A percentile compares a stretch with the other conserved stretches of the same genome.
Evolutionary conservation across 2,113 vertebrate genomes (phyloP).

Genomic region (Nesogale talazaci): DNA sequence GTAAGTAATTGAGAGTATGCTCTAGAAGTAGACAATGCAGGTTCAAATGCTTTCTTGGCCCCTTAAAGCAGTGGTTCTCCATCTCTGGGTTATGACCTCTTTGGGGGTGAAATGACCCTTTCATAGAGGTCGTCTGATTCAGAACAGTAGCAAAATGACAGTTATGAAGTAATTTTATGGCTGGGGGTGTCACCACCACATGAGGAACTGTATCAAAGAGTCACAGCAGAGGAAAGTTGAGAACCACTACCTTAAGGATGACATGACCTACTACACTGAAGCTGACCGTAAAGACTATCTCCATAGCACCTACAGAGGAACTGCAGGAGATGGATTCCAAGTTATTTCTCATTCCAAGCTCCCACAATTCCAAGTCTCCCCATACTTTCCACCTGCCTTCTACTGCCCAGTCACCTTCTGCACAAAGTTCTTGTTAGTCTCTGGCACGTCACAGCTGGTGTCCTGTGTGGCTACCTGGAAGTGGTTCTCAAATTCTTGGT

Average conservation of each 20-base stretch:
- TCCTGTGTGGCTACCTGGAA: no score
- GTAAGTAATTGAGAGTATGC: neutral
- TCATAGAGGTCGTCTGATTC: no score
- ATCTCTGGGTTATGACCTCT: no score
- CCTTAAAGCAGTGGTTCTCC: neutral
- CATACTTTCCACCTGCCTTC: neutral
- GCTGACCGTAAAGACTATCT: neutral
- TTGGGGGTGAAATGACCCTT: no score
- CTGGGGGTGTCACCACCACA: no score
- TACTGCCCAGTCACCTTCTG: neutral
- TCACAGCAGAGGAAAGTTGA: no score
- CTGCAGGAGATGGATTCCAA: neutral
- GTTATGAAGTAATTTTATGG: no score
- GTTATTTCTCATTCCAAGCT: neutral
- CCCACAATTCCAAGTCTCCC: neutral
- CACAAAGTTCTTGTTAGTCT: neutral
- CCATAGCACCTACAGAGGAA: neutral
- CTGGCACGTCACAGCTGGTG: no score
- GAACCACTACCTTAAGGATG: no score
- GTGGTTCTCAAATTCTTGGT: no score
- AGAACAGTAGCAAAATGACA: no score
- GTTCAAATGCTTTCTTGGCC: slow-evolving; percentile 11
- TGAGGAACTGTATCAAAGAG: no score
- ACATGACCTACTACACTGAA: neutral
- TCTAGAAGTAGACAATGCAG: neutral